phyloP scores from a whole-genome alignment of 2,888 invertebrate species.

The Ophion ventricosus region DNA sequence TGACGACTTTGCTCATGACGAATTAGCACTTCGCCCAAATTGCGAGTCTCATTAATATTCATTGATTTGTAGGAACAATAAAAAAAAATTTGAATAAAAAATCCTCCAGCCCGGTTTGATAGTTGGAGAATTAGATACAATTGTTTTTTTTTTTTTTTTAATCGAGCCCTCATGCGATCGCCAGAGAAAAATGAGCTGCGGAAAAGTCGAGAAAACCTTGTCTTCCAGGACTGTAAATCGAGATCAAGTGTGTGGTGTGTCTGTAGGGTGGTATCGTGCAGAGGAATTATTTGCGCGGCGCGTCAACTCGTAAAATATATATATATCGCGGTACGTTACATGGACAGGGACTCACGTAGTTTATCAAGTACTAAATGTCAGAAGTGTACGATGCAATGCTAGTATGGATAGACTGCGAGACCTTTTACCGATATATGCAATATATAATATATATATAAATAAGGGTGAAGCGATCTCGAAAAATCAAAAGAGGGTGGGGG shows the following conservation, averaged over 20 bases:
- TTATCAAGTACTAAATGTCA: no score
- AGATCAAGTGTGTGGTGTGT: neutral
- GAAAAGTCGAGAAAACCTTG: constrained; percentile 6
- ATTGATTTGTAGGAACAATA: no score
- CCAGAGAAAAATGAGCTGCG: neutral
- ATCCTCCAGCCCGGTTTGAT: neutral
- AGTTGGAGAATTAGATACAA: neutral
- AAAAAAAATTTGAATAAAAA: no score
- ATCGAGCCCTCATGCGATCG: neutral
- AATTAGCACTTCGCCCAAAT: no score
- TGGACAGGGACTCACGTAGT: neutral
- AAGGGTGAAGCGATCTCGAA: constrained; percentile 25
- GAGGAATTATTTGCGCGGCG: constrained; percentile 18
- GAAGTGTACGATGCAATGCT: neutral
- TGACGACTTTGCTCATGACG: no score
- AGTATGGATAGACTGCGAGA: no score
- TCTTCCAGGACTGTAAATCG: neutral
- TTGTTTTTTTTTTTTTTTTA: neutral
- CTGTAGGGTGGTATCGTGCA: neutral
- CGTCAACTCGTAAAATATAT: constrained; percentile 64
- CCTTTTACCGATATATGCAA: no score
- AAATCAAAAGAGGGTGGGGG: constrained; percentile 44
- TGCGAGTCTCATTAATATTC: no score
- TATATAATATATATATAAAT: no score
- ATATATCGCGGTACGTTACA: constrained; percentile 42